Percentiles rank a stretch among this genome's conserved stretches.
Conservation (phyloP, 2,113 vertebrate species). For the Gopherus flavomarginatus region DNA sequence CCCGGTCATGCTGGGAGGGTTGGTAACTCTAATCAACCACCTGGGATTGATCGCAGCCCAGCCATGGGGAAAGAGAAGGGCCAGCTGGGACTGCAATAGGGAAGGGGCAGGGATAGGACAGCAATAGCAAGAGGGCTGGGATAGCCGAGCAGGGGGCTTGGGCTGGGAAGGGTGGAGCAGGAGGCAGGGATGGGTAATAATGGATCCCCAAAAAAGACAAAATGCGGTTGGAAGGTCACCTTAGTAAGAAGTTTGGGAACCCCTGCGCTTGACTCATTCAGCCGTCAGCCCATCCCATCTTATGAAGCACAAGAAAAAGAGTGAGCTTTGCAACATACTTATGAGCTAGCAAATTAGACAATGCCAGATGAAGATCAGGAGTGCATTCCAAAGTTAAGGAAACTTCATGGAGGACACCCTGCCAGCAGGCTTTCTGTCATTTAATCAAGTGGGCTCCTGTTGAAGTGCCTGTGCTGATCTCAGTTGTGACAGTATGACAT, state of each 20-base stretch:
- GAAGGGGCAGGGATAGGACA: not conserved
- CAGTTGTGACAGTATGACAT: not conserved
- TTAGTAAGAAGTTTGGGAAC: not conserved
- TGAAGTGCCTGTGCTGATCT: not conserved
- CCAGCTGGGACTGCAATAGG: not conserved
- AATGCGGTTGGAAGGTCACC: not conserved
- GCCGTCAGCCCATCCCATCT: not conserved
- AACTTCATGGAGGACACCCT: not conserved
- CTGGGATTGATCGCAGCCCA: not conserved
- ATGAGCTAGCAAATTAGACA: not conserved
- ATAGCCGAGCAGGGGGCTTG: not conserved
- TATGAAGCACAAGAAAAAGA: not conserved
- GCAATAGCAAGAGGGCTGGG: not conserved
- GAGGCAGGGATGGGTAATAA: not conserved
- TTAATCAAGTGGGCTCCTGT: not conserved
- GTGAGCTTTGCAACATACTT: not conserved
- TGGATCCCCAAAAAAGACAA: not conserved
- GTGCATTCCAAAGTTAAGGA: not conserved
- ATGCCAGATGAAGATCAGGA: not conserved
- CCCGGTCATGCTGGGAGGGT: too few species aligned
- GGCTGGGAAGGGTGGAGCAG: not conserved
- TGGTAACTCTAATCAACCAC: too few species aligned
- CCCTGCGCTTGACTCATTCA: not conserved
- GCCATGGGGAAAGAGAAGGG: not conserved
- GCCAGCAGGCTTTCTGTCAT: not conserved